A percentile compares a stretch with the other conserved stretches of the same genome.
phyloP scores from a whole-genome alignment of 2,797 vertebrate genomes.

The Eutrigla gurnardus region DNA sequence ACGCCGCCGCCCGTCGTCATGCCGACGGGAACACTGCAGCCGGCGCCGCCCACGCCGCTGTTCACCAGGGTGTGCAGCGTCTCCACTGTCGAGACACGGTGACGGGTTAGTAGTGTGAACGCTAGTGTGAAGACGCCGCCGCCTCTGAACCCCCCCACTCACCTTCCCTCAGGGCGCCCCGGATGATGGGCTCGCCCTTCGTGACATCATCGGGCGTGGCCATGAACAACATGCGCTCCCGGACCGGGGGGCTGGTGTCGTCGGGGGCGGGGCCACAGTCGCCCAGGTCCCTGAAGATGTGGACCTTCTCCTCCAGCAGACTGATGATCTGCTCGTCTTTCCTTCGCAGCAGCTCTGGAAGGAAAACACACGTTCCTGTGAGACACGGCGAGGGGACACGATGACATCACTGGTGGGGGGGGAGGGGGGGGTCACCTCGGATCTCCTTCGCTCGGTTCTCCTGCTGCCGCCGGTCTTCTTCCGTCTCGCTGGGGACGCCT shows the following conservation, averaged over 20 bases:
- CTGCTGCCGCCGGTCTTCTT: slow-evolving; percentile 89
- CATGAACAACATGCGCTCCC: slow-evolving; percentile 86
- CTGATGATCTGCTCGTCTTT: slow-evolving; percentile 91
- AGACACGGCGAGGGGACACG: no score
- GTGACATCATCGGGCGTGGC: slow-evolving; percentile 88
- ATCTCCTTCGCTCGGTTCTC: slow-evolving; percentile 89
- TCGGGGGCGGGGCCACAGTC: slow-evolving; percentile 81
- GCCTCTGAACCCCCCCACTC: slow-evolving; percentile 20
- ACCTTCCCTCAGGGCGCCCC: slow-evolving; percentile 91
- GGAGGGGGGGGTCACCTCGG: slow-evolving; percentile 81
- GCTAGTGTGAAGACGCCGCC: no score
- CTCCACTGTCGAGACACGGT: slow-evolving; percentile 82
- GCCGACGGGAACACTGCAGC: slow-evolving; percentile 71
- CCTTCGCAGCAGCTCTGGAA: slow-evolving; percentile 89
- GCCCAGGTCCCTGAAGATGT: slow-evolving; percentile 89
- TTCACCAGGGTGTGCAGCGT: slow-evolving; percentile 87
- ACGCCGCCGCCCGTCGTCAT: slow-evolving; percentile 74
- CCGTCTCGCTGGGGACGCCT: slow-evolving; percentile 92
- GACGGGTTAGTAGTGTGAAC: not conserved
- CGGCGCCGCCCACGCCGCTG: slow-evolving; percentile 81
- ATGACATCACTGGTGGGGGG: not conserved
- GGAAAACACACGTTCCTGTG: not conserved
- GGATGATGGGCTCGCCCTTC: slow-evolving; percentile 91
- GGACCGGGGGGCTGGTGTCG: slow-evolving; percentile 70
- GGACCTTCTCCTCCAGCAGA: slow-evolving; percentile 91